Evolutionary conservation across 2,888 invertebrate genomes (phyloP).

Genomic region (Trilocha varians): DNA sequence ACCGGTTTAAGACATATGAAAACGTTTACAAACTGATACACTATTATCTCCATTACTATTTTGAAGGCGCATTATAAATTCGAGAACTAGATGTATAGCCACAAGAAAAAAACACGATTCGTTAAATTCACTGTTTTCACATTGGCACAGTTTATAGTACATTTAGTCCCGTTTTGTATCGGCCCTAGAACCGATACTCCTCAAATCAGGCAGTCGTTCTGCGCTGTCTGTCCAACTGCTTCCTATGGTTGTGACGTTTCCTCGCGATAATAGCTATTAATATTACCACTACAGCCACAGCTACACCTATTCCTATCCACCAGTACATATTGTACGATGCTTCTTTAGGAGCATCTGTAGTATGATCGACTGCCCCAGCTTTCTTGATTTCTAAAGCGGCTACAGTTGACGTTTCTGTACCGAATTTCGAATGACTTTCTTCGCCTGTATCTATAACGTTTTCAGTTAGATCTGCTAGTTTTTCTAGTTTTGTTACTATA

Average conservation of each 20-base stretch:
- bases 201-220: constrained; percentile 66
- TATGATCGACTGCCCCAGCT: constrained; percentile 42
- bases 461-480: constrained; percentile 26
- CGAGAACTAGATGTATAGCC: constrained; percentile 4
- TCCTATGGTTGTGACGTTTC: constrained; percentile 66
- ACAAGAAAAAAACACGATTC: constrained; percentile 20
- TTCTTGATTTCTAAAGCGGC: constrained; percentile 61
- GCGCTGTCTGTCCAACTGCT: constrained; percentile 60
- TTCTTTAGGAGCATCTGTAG: constrained; percentile 40
- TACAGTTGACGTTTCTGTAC: constrained; percentile 57
- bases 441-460: constrained; percentile 51
- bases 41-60: too few species aligned
- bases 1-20: too few species aligned
- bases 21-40: too few species aligned
- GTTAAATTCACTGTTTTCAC: constrained; percentile 21
- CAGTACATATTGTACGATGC: constrained; percentile 63
- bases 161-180: constrained; percentile 33
- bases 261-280: constrained; percentile 60
- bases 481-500: constrained; percentile 13
- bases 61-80: neutral
- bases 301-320: constrained; percentile 67
- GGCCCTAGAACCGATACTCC: constrained; percentile 70
- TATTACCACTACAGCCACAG: constrained; percentile 48
- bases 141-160: constrained; percentile 54
- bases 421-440: constrained; percentile 37